Evolutionary conservation across 1,140 invertebrate genomes (phyloP), one percentile per base, ranked within the genome.

Genomic region (Odontomachus brunneus): DNA sequence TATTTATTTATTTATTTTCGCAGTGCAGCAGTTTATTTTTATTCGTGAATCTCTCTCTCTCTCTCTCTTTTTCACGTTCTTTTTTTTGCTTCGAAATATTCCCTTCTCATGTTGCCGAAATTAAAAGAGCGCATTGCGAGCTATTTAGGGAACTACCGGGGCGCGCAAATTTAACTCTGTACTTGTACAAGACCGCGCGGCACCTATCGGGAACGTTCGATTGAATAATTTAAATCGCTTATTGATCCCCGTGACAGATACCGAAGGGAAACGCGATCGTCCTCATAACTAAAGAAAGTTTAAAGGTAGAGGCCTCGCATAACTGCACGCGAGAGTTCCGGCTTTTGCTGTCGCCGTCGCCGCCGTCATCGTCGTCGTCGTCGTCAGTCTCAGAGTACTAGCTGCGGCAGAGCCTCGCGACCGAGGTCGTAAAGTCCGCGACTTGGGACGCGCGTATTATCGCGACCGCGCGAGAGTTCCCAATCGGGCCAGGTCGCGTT

Each of bases 181-280:
- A 33, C 15, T 24, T 59, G 51, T 48, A 33, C 51, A 69, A 69
- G n/a, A 3, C 51, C 69, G 44, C 22, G 65, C n/a, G 63, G 49
- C 63, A 69, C 69, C 22, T 24, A 48, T 80, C 75, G 75, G 55
- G 76, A 86, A 87, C 75, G 69, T 84, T 66, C 57, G 73, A 75
- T 71, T 87, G 82, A 59, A 88, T 88, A 84, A 87, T 87, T 88
- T 60, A 87, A 74, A 55, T 72, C 48, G 63, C 22, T 22, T 59
- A 88, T 89, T 71, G 88, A 86, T 84, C 78, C 38, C 49, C 24
- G 2, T 22, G 24, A 44, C n/a, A 22, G 7, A 84, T 84, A 84
- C 51, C 44, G 7, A 59, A 80, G 44, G 63, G 44, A 59, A 59
- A 53, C 12, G 14, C 15, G 17, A 51, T 87, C 49, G 44, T 73